Conservation (phyloP, 2,797 vertebrate species). For the Lacerta viridis region DNA sequence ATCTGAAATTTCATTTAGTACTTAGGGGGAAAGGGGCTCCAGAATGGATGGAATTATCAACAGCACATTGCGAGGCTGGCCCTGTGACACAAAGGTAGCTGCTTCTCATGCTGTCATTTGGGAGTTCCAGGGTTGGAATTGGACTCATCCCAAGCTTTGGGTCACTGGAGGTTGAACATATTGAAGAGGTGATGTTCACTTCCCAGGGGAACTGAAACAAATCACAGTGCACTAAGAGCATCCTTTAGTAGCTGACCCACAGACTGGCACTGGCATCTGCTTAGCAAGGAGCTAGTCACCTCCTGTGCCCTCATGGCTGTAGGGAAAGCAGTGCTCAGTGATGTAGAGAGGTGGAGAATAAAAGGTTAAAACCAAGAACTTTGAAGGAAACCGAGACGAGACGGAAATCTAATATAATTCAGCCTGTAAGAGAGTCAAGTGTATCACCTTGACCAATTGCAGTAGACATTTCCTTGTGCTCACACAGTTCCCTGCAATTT, state of each 20-base stretch:
- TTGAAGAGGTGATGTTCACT: neutral
- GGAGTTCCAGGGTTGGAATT: neutral
- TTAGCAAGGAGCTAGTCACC: neutral
- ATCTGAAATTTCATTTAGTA: constrained; percentile 85
- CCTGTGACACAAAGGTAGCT: constrained; percentile 11
- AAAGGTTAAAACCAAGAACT: constrained; percentile 6
- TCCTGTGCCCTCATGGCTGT: neutral
- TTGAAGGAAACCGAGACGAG: constrained; percentile 9
- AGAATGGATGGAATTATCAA: constrained; percentile 33
- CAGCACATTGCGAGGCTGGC: constrained; percentile 23
- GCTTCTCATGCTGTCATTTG: neutral
- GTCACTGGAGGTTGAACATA: neutral
- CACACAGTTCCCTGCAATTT: neutral
- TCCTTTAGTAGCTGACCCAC: fast-evolving
- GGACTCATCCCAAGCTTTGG: constrained; percentile 37
- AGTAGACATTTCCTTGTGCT: fast-evolving
- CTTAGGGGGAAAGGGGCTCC: constrained; percentile 63
- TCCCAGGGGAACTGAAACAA: constrained; percentile 6
- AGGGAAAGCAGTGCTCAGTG: neutral
- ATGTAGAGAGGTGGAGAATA: fast-evolving
- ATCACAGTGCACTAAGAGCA: neutral
- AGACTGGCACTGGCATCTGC: neutral
- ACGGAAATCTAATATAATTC: neutral
- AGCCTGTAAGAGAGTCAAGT: neutral
- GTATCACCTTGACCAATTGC: neutral